Percentiles rank a stretch among this genome's conserved stretches.
phyloP scores from a whole-genome alignment of 1,140 invertebrate genomes.

The Ips typographus region DNA sequence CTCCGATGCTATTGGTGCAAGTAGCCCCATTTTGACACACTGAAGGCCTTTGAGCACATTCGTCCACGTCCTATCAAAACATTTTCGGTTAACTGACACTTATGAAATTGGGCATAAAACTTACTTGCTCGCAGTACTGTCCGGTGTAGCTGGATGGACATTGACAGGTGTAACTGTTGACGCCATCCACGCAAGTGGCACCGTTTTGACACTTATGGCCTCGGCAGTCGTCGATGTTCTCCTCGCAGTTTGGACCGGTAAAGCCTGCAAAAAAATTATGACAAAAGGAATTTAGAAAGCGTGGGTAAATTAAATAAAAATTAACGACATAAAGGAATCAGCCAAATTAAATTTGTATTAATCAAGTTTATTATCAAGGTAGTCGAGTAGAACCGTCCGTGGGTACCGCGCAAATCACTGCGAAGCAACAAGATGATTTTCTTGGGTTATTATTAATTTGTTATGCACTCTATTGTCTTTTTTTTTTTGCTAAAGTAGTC shows the following conservation, averaged over 20 bases:
- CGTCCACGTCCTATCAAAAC: conserved; percentile 68
- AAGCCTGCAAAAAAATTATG: conserved; percentile 67
- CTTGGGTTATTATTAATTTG: conserved; percentile 12
- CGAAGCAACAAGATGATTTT: no score
- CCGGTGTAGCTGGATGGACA: conserved; percentile 88
- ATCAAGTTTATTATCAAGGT: conserved; percentile 18
- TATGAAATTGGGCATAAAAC: background rate
- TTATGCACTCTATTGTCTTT: conserved; percentile 10
- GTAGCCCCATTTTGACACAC: conserved; percentile 94
- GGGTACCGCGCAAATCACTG: conserved; percentile 4
- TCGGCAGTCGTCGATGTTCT: conserved; percentile 88
- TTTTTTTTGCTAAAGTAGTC: background rate
- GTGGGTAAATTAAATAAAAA: no score
- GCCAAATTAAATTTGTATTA: background rate
- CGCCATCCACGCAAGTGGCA: conserved; percentile 83
- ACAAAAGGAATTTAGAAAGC: background rate
- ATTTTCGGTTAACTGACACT: background rate
- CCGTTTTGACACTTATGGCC: conserved; percentile 90
- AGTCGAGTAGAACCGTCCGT: conserved; percentile 10
- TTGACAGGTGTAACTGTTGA: conserved; percentile 84
- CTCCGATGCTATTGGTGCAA: conserved; percentile 86
- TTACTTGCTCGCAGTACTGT: conserved; percentile 69
- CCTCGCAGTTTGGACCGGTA: conserved; percentile 82
- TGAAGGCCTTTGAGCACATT: conserved; percentile 75
- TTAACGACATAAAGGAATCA: background rate